Evolutionary conservation across 2,113 vertebrate genomes (phyloP).

Genomic region (Alaudala cheleensis): DNA sequence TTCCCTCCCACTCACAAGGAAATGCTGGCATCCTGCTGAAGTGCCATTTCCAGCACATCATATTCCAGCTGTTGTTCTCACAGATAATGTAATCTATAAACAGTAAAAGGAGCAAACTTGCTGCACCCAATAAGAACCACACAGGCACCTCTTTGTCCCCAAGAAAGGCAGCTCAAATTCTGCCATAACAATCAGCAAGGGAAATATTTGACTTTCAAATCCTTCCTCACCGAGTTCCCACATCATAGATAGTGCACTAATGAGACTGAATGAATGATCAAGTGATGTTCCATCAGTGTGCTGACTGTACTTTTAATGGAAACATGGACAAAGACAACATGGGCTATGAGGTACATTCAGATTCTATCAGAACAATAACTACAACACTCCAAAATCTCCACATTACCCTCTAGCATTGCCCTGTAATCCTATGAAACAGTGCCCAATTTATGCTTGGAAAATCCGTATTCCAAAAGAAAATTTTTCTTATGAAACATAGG

Average conservation of each 20-base stretch:
- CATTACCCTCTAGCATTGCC: neutral
- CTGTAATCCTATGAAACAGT: neutral
- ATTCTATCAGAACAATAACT: neutral
- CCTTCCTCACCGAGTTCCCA: neutral
- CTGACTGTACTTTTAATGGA: neutral
- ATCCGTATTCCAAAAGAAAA: neutral
- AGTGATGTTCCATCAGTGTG: neutral
- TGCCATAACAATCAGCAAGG: neutral
- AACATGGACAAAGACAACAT: neutral
- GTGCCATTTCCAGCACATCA: neutral
- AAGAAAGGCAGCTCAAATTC: neutral
- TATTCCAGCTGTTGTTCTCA: neutral
- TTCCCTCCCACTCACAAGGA: neutral
- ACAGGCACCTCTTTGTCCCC: neutral
- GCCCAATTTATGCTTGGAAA: neutral
- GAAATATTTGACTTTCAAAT: neutral
- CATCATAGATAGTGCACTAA: neutral
- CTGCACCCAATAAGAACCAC: neutral
- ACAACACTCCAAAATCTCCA: neutral
- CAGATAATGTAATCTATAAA: neutral
- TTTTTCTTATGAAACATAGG: neutral
- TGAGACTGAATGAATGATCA: neutral
- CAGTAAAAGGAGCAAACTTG: neutral
- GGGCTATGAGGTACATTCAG: neutral
- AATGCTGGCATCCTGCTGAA: neutral